phyloP scores from a whole-genome alignment of 2,113 vertebrate genomes.

The Stigmatopora nigra region DNA sequence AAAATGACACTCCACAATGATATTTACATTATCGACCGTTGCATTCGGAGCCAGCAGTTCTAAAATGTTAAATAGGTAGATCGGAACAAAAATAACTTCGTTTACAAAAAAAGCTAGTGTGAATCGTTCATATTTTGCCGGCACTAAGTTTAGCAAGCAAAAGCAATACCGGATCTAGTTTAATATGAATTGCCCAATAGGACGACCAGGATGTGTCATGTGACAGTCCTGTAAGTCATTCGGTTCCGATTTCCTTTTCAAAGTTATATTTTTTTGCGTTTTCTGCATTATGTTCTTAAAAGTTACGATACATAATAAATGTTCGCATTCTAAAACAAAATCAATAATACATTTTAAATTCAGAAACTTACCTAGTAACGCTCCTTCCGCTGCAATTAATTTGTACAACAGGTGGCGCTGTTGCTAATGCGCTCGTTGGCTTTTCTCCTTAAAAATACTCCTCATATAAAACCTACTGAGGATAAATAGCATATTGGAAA shows the following conservation, averaged over 20 bases:
- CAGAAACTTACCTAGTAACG: background rate
- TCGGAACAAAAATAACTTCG: background rate
- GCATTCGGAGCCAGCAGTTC: conserved; percentile 28
- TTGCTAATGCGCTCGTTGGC: background rate
- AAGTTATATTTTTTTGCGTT: background rate
- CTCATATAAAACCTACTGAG: too few relatives aligned
- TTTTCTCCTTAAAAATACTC: too few relatives aligned
- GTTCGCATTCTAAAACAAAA: background rate
- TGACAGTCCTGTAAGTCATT: conserved; percentile 11
- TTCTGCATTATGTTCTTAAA: background rate
- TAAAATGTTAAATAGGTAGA: background rate
- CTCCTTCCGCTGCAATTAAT: background rate
- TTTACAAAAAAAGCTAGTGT: background rate
- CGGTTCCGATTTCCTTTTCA: background rate
- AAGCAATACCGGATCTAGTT: conserved; percentile 29
- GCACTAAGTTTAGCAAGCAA: conserved; percentile 36
- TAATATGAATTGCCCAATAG: conserved; percentile 69
- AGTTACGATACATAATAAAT: background rate
- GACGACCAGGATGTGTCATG: conserved; percentile 9
- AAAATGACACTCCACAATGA: conserved; percentile 47
- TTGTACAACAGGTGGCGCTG: background rate
- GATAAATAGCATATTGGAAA: too few relatives aligned
- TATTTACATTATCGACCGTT: background rate
- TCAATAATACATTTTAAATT: background rate
- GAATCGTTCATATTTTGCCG: accelerated